Evolutionary conservation across 30 jellyfish, hydroid and myxozoan genomes (phyloP), one percentile per base, ranked within the genome.

Genomic region (Aurelia coerulea): DNA sequence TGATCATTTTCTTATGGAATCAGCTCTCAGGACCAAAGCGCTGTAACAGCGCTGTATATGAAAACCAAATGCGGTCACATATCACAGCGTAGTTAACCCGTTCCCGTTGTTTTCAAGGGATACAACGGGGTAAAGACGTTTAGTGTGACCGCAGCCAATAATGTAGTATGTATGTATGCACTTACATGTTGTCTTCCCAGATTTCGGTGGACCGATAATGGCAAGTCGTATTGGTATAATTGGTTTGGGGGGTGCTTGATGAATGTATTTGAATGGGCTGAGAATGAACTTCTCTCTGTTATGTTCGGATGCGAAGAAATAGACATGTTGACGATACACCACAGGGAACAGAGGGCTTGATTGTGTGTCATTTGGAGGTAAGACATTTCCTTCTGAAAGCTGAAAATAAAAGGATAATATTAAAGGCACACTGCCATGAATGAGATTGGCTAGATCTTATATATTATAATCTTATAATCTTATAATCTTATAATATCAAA

Each of bases 111-210:
- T 23, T 23, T 23, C 29, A 23, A 23, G 29, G 29, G 29, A 23
- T 23, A 23, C 29, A 23, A 23, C 29, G 29, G 29, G 29, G 29
- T 23, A 23, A 23, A 23, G 29, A 23, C 29, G 29, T 23, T 23
- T 23, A 23, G 29, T 23, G 29, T 23, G 29, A 23, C 29, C 29
- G 29, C 29, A 23, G 29, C 29, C 29, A 23, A 23, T 23, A 23
- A 23, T 23, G 29, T 23, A 23, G 29, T 23, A 23, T 23, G 29
- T 23, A 23, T 23, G 29, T 23, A 23, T 23, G 29, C 31, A 73
- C 96, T 83, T 83, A 93, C 98, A 88, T 37, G 98, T 82, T 1
- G 98, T 93, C 74, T 95, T 95, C 13, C 99, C 99, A 13, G 97
- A 95, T 67, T 95, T 95, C 49, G 99, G 99, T 29, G 99, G 97